Base-by-base conservation (phyloP, 37 sponge, comb jelly and placozoan species). In the Amphimedon queenslandica region DNA sequence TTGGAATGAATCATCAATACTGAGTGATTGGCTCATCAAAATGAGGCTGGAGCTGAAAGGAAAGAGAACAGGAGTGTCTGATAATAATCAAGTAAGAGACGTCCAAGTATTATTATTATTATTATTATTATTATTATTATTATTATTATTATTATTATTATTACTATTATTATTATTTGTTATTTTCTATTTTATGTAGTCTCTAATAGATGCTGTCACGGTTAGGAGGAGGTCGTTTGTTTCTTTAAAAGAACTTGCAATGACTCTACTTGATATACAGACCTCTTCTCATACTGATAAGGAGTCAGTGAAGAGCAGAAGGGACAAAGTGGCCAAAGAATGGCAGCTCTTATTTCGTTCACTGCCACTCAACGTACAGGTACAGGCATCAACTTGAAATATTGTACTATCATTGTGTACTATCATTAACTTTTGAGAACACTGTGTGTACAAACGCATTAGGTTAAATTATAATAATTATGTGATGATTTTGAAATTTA, bases 11-110 rank as follows among this genome's bases (percentile, higher is more conserved):
- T n/a, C 37, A 3, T 39, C 65, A 33, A 73, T 67, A 23, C 74
- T 81, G 2, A 37, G 40, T 1, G 31, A 64, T 39, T 81, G 81
- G 81, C 2, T 73, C 1, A 53, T 20, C 1, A 74, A 73, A 57
- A 73, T 67, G 1, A 71, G 41, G 47, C 80, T 80, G 5, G 72
- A 43, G 69, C 35, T 78, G 47, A 69, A 69, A 63, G 72, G 27
- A 8, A 31, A 32, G 55, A 69, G 32, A 10, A 34, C 5, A 20
- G 21, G 64, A 11, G 1, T 42, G 28, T 58, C 61, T 60, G 63
- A 47, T 8, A 13, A 60, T 60, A 60, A 5, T 60, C 24, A 60
- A n/a, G 61, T 60, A 25, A n/a, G 27, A 11, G 5, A n/a, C 5
- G 5, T 25, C 21, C 61, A 60, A 6, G 5, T 60, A n/a, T 60